These are phyloP conservation scores for Formica aserva DNA, from an alignment of 2,888 invertebrate genomes.

Conservation along the genomic window DNA sequence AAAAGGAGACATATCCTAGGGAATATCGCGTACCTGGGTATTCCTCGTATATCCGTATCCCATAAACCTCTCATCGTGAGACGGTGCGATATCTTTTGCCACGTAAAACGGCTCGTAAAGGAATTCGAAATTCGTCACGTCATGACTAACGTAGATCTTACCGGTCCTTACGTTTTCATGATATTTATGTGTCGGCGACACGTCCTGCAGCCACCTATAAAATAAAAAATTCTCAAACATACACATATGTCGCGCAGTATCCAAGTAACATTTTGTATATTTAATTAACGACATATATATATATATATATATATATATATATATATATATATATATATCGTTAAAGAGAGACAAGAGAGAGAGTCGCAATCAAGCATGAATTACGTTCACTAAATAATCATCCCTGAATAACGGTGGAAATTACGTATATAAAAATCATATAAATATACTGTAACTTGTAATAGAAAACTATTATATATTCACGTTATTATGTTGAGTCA, in stretches of 20 bases:
- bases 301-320: neutral
- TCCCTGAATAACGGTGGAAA: neutral
- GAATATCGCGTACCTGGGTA: constrained; percentile 90
- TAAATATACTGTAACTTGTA: neutral
- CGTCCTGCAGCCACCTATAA: constrained; percentile 83
- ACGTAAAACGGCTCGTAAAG: constrained; percentile 97
- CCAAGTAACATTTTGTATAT: neutral
- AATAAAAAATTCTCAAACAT: constrained; percentile 1
- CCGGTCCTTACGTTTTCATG: constrained; percentile 87
- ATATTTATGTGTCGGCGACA: constrained; percentile 85
- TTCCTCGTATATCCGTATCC: constrained; percentile 97
- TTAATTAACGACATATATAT: neutral
- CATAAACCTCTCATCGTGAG: constrained; percentile 95
- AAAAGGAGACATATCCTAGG: constrained; percentile 28
- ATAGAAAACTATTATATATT: constrained; percentile 4
- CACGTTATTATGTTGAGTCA: neutral
- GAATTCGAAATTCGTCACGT: constrained; percentile 92
- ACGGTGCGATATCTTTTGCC: constrained; percentile 92
- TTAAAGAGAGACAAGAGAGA: neutral
- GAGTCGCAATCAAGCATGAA: neutral
- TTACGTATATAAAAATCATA: neutral
- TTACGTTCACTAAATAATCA: neutral
- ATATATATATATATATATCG: neutral
- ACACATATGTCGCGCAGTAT: neutral
- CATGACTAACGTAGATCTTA: constrained; percentile 92